phyloP scores from a whole-genome alignment of 2,888 invertebrate species.

The Laspeyria flexula region DNA sequence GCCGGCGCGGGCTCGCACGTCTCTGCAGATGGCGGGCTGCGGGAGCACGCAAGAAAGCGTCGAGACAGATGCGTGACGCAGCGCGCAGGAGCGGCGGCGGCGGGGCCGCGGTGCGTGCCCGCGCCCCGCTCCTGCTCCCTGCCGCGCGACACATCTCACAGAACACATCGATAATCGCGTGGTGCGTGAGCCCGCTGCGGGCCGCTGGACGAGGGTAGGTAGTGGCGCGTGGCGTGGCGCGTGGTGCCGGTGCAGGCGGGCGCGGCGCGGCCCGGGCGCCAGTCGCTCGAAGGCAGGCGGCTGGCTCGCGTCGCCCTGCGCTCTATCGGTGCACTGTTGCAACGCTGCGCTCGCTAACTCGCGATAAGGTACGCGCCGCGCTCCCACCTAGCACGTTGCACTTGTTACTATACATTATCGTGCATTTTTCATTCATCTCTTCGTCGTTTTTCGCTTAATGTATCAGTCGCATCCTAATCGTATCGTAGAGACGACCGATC shows the following conservation, averaged over 20 bases:
- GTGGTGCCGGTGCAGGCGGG: conserved; percentile 65
- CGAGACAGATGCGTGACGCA: conserved; percentile 85
- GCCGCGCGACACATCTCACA: conserved; percentile 68
- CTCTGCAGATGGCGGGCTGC: conserved; percentile 79
- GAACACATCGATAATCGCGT: conserved; percentile 82
- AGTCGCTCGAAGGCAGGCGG: conserved; percentile 81
- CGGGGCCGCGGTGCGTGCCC: conserved; percentile 47
- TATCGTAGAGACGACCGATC: conserved; percentile 18
- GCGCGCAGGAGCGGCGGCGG: conserved; percentile 79
- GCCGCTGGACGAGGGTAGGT: conserved; percentile 51
- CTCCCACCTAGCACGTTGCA: conserved; percentile 54
- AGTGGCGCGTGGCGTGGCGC: conserved; percentile 48
- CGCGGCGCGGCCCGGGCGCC: conserved; percentile 79
- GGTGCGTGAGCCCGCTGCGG: conserved; percentile 75
- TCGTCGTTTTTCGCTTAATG: conserved; percentile 48
- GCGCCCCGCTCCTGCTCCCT: conserved; percentile 34
- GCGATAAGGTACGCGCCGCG: conserved; percentile 65
- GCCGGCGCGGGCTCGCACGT: conserved; percentile 50
- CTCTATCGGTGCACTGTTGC: conserved; percentile 65
- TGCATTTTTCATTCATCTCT: conserved; percentile 72
- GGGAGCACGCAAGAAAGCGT: conserved; percentile 76
- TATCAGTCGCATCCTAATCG: conserved; percentile 41
- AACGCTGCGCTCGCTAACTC: conserved; percentile 69
- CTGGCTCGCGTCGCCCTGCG: conserved; percentile 76
- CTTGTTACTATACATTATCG: conserved; percentile 52